Percentiles rank a stretch among this genome's conserved stretches.
These are phyloP conservation scores for Gryon sp. DNA, from an alignment of 1,140 invertebrate species.

Conservation along the genomic window DNA sequence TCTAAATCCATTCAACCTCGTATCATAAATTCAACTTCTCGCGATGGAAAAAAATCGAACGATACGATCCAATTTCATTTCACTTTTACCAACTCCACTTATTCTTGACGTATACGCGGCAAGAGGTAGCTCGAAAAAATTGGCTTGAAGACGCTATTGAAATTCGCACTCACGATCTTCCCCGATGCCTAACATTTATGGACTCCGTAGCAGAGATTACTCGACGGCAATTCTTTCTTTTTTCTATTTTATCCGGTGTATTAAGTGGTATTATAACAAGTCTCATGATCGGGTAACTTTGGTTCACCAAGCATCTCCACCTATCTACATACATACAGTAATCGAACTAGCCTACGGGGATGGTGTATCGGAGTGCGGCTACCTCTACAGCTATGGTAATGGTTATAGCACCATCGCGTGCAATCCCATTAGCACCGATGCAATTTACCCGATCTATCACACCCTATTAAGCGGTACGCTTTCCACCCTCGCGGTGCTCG, in stretches of 20 bases:
- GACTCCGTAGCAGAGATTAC: constrained; percentile 13
- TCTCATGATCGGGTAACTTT: constrained; percentile 62
- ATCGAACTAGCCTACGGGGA: constrained; percentile 66
- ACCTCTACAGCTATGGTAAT: constrained; percentile 75
- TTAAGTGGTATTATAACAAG: constrained; percentile 55
- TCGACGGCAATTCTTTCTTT: constrained; percentile 21
- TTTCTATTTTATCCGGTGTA: no score
- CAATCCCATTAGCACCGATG: constrained; percentile 80
- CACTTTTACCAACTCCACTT: constrained; percentile 5
- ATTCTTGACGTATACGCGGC: neutral
- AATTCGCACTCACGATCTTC: constrained; percentile 24
- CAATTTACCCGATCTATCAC: constrained; percentile 80
- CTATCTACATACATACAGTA: constrained; percentile 57
- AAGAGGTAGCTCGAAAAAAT: constrained; percentile 1
- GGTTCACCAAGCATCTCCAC: constrained; percentile 62
- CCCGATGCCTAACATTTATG: constrained; percentile 5
- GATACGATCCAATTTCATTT: no score
- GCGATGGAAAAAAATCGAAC: no score
- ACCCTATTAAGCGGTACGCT: constrained; percentile 79
- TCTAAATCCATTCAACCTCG: no score
- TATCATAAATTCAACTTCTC: no score
- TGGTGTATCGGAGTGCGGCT: constrained; percentile 69
- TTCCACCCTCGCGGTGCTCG: constrained; percentile 72
- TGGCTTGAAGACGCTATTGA: constrained; percentile 18
- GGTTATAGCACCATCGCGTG: constrained; percentile 79